These are phyloP conservation scores for Stegodyphus mimosarum DNA, from an alignment of 1,140 invertebrate genomes.

Conservation along the genomic window DNA sequence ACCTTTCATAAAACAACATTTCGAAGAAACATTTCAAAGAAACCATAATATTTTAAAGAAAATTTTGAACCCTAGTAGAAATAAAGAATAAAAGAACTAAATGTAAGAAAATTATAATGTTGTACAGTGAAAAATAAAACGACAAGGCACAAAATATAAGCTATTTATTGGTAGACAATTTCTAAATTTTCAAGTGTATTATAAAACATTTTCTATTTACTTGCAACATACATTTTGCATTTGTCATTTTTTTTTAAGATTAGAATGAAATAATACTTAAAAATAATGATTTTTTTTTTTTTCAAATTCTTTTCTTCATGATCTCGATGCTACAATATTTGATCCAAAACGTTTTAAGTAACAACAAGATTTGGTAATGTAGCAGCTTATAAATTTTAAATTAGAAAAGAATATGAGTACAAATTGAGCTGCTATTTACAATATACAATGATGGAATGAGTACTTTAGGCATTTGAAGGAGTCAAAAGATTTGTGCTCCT, in stretches of 20 bases:
- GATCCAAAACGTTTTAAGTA: slow-evolving; percentile 35
- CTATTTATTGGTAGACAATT: slow-evolving; percentile 59
- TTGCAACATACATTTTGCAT: slow-evolving; percentile 45
- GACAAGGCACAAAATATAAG: slow-evolving; percentile 39
- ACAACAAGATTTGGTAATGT: slow-evolving; percentile 4
- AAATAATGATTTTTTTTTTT: background rate
- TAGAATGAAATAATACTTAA: background rate
- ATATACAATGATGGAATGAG: slow-evolving; percentile 54
- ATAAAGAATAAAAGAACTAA: background rate
- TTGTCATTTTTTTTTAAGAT: background rate
- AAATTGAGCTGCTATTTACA: slow-evolving; percentile 49
- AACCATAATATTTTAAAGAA: too few species aligned
- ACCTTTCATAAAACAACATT: too few species aligned
- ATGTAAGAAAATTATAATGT: background rate
- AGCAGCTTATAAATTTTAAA: background rate
- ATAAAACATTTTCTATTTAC: slow-evolving; percentile 52
- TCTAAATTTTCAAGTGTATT: slow-evolving; percentile 18
- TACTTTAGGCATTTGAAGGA: slow-evolving; percentile 32
- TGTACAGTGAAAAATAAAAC: background rate
- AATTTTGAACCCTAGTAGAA: too few species aligned
- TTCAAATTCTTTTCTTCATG: background rate
- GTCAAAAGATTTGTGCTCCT: slow-evolving; percentile 27
- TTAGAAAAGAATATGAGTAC: background rate
- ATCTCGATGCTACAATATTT: slow-evolving; percentile 8
- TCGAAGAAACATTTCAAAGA: too few species aligned